Percentiles rank a stretch among this genome's conserved stretches.
Conservation (phyloP, 2,888 invertebrate species). For the Metopia argyrocephala region DNA sequence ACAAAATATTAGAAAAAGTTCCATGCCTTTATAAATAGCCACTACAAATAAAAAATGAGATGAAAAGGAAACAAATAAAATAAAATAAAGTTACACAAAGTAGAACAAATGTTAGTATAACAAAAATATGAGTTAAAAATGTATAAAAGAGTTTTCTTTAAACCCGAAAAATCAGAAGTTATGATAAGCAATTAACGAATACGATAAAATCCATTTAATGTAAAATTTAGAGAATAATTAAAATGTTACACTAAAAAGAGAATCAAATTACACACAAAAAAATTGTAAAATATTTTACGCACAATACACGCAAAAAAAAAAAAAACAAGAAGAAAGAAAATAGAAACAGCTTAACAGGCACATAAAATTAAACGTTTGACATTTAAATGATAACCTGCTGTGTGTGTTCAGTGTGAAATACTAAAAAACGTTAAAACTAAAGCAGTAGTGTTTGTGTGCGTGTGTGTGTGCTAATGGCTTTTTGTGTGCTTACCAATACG, state of each 20-base stretch:
- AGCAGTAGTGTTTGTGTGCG: slow-evolving; percentile 7
- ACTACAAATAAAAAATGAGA: neutral
- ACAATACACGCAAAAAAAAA: neutral
- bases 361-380: slow-evolving; percentile 3
- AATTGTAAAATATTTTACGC: slow-evolving; percentile 5
- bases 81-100: neutral
- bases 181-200: too few species aligned
- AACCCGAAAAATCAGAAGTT: neutral
- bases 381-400: slow-evolving; percentile 39
- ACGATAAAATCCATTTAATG: too few species aligned
- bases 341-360: neutral
- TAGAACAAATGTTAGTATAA: neutral
- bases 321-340: slow-evolving; percentile 4
- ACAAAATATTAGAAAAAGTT: neutral
- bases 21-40: neutral
- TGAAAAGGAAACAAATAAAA: slow-evolving; percentile 9
- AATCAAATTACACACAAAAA: neutral
- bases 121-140: neutral
- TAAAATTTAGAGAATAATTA: neutral
- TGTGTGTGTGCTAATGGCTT: slow-evolving; percentile 22
- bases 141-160: neutral
- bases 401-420: slow-evolving; percentile 11
- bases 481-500: neutral
- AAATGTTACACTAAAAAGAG: neutral
- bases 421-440: slow-evolving; percentile 2